A percentile compares a stretch with the other conserved stretches of the same genome.
These are phyloP conservation scores for Malacoraja senta DNA, from an alignment of 2,797 vertebrate species.

Conservation along the genomic window DNA sequence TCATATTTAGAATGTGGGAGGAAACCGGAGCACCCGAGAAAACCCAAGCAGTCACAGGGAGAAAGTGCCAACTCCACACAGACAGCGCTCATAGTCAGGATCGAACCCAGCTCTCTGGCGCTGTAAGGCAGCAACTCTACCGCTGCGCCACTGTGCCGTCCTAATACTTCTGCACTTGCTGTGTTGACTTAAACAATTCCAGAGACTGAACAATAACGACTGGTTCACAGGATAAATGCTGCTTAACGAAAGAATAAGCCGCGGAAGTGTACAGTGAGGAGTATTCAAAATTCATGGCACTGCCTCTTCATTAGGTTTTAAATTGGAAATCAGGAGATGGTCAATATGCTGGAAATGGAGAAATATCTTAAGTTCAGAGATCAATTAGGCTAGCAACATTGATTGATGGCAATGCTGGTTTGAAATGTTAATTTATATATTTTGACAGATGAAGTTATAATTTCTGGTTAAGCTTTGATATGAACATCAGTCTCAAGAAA, in stretches of 20 bases:
- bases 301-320: neutral
- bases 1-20: too few relatives aligned
- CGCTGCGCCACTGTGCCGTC: too few relatives aligned
- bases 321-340: neutral
- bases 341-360: neutral
- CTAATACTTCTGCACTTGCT: too few relatives aligned
- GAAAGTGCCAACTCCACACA: too few relatives aligned
- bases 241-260: neutral
- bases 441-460: neutral
- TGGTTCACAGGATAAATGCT: neutral
- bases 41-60: too few relatives aligned
- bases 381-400: neutral
- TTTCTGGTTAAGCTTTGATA: neutral
- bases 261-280: neutral
- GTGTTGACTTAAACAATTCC: neutral
- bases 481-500: neutral
- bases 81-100: too few relatives aligned
- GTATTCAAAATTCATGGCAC: neutral
- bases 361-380: neutral
- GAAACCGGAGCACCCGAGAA: too few relatives aligned
- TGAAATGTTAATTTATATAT: neutral
- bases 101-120: too few relatives aligned
- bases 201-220: neutral
- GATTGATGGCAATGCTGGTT: neutral
- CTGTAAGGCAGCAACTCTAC: too few relatives aligned